A percentile compares a stretch with the other conserved stretches of the same genome.
phyloP scores from a whole-genome alignment of 2,888 invertebrate species.

The Empis livida region DNA sequence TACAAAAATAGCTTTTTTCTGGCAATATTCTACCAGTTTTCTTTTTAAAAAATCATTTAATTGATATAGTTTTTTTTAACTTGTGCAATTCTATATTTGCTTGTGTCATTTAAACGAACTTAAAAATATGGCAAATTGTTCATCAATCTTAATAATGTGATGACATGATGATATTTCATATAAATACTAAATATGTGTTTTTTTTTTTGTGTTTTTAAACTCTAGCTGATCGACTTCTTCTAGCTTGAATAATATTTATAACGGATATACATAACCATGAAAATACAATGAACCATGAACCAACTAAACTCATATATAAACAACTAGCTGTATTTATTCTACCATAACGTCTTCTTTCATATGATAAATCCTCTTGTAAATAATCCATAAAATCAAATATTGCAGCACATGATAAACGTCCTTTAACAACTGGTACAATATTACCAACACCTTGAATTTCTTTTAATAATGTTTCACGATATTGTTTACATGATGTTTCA shows the following conservation, averaged over 20 bases:
- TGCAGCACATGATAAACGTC: slow-evolving; percentile 55
- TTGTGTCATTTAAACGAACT: too few relatives aligned
- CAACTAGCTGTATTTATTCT: slow-evolving; percentile 60
- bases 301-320: slow-evolving; percentile 49
- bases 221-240: slow-evolving; percentile 24
- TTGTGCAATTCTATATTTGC: too few relatives aligned
- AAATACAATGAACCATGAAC: slow-evolving; percentile 47
- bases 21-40: too few relatives aligned
- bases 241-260: slow-evolving; percentile 42
- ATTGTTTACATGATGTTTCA: slow-evolving; percentile 61
- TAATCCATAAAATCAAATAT: slow-evolving; percentile 78
- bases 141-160: too few relatives aligned
- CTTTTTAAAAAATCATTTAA: too few relatives aligned
- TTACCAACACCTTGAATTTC: slow-evolving; percentile 34
- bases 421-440: slow-evolving; percentile 32
- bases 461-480: slow-evolving; percentile 51
- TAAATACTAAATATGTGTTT: neutral
- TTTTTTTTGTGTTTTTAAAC: too few relatives aligned
- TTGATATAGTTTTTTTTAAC: too few relatives aligned
- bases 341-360: slow-evolving; percentile 48
- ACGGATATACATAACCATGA: slow-evolving; percentile 42
- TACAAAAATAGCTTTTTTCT: too few relatives aligned
- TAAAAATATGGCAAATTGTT: too few relatives aligned
- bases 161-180: too few relatives aligned
- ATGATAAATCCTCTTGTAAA: slow-evolving; percentile 51